Evolutionary conservation across 64 coral and sea anemone species (phyloP).

Genomic region (Pocillopora damicornis): DNA sequence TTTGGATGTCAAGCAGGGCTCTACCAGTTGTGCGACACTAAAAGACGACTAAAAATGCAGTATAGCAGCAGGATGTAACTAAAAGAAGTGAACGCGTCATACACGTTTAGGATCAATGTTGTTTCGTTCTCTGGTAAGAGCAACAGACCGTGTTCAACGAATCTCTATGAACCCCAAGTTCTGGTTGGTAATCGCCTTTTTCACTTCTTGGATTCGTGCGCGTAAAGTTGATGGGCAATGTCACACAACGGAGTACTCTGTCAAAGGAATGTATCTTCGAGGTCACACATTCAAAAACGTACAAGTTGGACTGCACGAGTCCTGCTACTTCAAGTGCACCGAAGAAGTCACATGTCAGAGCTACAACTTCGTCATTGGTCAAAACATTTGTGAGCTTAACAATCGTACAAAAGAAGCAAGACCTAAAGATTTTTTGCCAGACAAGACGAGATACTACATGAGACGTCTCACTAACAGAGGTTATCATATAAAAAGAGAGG

Average conservation of each 20-base stretch:
- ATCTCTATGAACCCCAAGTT: neutral
- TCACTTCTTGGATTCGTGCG: neutral
- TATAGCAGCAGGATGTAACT: too few species aligned
- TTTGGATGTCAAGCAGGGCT: too few species aligned
- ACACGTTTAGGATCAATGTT: too few species aligned
- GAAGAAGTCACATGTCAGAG: neutral
- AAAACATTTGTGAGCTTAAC: constrained; percentile 12
- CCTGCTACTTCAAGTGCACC: neutral
- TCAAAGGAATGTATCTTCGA: neutral
- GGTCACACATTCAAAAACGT: neutral
- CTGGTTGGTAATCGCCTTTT: neutral
- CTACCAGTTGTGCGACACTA: too few species aligned
- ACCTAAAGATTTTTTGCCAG: neutral
- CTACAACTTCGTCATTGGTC: constrained; percentile 16
- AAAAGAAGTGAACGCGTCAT: too few species aligned
- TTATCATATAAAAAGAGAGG: neutral
- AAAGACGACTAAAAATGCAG: too few species aligned
- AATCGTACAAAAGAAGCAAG: constrained; percentile 11
- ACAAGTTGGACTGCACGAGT: neutral
- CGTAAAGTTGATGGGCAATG: neutral
- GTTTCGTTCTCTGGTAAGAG: too few species aligned
- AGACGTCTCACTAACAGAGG: neutral
- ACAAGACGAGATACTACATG: neutral
- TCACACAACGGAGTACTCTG: neutral
- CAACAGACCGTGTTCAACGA: too few species aligned